Conservation (phyloP, 53 echinoderm and acorn worm species). For the Holothuria scabra region DNA sequence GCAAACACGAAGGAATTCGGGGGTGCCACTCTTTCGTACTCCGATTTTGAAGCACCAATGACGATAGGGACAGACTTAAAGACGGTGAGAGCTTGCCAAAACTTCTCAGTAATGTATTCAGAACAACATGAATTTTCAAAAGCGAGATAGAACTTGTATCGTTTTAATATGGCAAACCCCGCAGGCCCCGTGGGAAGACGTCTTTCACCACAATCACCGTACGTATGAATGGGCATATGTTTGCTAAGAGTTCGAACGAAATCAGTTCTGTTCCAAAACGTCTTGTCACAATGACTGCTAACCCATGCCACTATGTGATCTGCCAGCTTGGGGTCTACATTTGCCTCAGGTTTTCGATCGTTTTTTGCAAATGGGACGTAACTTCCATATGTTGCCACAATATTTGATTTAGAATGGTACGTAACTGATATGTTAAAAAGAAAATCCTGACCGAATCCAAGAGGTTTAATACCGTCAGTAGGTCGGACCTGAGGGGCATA, state of each 20-base stretch:
- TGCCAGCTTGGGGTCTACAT: background rate
- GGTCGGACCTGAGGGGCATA: no score
- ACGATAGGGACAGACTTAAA: conserved; percentile 1
- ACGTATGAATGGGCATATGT: background rate
- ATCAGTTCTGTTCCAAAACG: background rate
- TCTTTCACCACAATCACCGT: background rate
- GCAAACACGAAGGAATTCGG: conserved; percentile 26
- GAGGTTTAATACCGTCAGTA: no score
- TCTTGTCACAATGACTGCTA: background rate
- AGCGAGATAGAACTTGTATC: conserved; percentile 20
- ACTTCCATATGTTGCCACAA: background rate
- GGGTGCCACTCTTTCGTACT: conserved; percentile 3
- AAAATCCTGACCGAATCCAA: no score
- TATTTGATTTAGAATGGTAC: conserved; percentile 1
- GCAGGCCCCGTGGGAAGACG: background rate
- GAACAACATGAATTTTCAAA: no score
- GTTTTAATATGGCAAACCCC: background rate
- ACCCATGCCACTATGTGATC: conserved; percentile 1
- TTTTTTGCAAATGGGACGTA: background rate
- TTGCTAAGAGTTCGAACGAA: background rate
- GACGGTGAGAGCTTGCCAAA: background rate
- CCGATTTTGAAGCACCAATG: background rate
- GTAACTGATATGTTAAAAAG: background rate
- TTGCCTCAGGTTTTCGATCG: background rate
- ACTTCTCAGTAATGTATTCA: conserved; percentile 22